Evolutionary conservation across 2,113 vertebrate species (phyloP).

Genomic region (Aramus guarauna): DNA sequence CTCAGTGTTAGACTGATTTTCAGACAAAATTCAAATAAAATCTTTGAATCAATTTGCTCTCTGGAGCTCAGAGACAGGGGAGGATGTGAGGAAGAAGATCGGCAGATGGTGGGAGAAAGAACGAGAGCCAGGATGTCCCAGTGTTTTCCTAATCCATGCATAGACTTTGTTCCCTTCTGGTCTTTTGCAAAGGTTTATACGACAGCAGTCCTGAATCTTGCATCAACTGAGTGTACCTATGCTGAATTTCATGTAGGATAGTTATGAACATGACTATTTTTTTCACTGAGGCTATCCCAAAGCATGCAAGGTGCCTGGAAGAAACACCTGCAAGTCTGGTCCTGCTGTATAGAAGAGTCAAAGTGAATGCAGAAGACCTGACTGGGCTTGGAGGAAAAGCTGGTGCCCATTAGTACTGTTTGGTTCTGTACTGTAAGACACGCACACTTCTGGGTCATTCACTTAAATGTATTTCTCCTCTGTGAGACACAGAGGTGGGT

Average conservation of each 20-base stretch:
- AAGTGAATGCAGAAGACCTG: background rate
- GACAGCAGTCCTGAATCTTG: background rate
- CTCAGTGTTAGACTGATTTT: background rate
- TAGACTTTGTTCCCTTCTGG: background rate
- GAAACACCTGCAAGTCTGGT: background rate
- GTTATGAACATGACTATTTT: background rate
- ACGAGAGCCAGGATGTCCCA: background rate
- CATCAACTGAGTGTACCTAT: background rate
- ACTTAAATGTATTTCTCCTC: background rate
- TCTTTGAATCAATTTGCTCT: background rate
- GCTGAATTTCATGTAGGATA: background rate
- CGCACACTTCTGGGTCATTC: background rate
- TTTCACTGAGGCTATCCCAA: background rate
- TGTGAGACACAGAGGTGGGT: background rate
- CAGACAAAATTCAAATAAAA: background rate
- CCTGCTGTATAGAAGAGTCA: background rate
- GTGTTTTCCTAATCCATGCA: background rate
- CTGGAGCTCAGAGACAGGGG: background rate
- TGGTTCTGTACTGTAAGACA: background rate
- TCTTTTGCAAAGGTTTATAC: background rate
- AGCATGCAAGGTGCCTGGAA: background rate
- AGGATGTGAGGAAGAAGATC: background rate
- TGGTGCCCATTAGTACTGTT: background rate
- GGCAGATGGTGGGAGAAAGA: background rate
- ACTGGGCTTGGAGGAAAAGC: background rate